Evolutionary conservation across 1,140 invertebrate species (phyloP).

Genomic region (Micrasema minimum): DNA sequence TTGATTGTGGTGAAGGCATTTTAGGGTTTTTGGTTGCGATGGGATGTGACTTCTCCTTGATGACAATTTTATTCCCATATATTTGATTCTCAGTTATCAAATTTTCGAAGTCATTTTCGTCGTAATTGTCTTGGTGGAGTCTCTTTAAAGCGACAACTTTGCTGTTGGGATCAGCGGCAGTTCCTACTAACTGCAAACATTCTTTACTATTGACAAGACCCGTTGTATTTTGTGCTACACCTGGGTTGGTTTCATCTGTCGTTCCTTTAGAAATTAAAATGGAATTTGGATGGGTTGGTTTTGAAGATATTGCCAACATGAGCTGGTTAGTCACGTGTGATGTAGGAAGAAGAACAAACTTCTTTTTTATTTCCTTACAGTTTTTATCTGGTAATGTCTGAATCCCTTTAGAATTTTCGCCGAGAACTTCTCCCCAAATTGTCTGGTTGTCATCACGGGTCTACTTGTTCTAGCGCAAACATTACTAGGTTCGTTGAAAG

Average conservation of each 20-base stretch:
- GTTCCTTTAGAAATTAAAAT: constrained; percentile 40
- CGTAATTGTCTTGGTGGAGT: constrained; percentile 62
- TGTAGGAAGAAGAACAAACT: constrained; percentile 39
- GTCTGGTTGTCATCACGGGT: constrained; percentile 17
- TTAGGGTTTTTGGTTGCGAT: constrained; percentile 56
- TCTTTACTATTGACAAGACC: constrained; percentile 28
- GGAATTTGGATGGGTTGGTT: constrained; percentile 57
- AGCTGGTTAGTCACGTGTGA: constrained; percentile 38
- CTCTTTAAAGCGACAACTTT: constrained; percentile 64
- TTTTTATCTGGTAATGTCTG: constrained; percentile 27
- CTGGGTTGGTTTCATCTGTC: constrained; percentile 30
- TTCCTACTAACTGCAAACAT: constrained; percentile 35
- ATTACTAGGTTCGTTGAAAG: constrained; percentile 14
- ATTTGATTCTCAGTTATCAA: constrained; percentile 68
- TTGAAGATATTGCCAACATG: constrained; percentile 57
- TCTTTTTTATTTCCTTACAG: constrained; percentile 38
- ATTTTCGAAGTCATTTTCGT: constrained; percentile 67
- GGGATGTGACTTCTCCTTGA: constrained; percentile 66
- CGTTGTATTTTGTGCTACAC: background rate
- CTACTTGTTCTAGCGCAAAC: constrained; percentile 27
- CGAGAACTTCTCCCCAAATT: constrained; percentile 8
- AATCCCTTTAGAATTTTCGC: constrained; percentile 1
- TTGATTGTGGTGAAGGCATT: constrained; percentile 16
- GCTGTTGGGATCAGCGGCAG: constrained; percentile 36
- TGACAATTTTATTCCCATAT: constrained; percentile 67